Base-by-base conservation (phyloP, 2,113 vertebrate genomes). In the Prunella fulvescens region DNA sequence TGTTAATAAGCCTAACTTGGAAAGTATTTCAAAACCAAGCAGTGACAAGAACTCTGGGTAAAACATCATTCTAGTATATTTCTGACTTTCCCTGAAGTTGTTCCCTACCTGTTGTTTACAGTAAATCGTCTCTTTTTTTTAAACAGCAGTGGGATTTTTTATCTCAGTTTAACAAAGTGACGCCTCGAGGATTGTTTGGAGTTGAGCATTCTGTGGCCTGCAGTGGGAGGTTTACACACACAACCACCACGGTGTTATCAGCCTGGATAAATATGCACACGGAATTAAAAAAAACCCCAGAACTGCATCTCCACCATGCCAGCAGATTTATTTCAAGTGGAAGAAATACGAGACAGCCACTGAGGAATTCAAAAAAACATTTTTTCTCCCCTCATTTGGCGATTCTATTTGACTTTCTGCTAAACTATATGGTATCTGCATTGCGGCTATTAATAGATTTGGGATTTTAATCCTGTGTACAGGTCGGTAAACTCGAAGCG, bases 391-490 rank as follows among this genome's bases (percentile, higher is more conserved):
- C 22, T 3, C 20, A 8, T 18, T 42, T 45, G 31, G 44, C 9
- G 17, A 14, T 51, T 92, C 33, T 53, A 2, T 47, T 66, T 70
- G 31, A 66, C 51, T 65, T 77, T 44, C 44, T 60, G 12, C 28
- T 33, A 6, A 62, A 14, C 24, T 26, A 7, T 14, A 19, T 3
- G 1, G 28, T 48, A 78, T 91, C 91, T 97, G 92, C 95, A 95
- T 95, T 96, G 92, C 51, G 45, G 83, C 80, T 86, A 86, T 89
- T 87, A 93, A 81, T 84, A 79, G 54, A 33, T 81, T 53, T 47
- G 42, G 39, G 81, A 4, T 50, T 58, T 86, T 62, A 73, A 39
- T 45, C 25, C 56, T 6, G 6, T 0, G 10, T 23, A 6, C 5
- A 9, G 77, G 20, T 23, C 40, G 2, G 48, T 18, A 2, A 54